phyloP scores from a whole-genome alignment of 2,797 vertebrate species.

The Miichthys miiuy region DNA sequence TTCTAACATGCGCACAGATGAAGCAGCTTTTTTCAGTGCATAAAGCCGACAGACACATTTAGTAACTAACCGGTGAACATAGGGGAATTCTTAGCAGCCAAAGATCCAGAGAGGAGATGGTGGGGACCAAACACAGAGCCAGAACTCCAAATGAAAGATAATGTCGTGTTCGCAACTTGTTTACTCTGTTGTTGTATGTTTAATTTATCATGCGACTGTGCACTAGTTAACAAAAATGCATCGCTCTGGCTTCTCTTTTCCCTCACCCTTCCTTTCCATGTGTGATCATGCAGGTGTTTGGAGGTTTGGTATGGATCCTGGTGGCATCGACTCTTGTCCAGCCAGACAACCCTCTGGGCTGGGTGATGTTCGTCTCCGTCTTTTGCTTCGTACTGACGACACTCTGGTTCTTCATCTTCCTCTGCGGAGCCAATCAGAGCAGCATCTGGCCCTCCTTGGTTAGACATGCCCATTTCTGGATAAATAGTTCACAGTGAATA shows the following conservation, averaged over 20 bases:
- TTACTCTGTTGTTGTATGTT: not conserved
- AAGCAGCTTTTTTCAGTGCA: no score
- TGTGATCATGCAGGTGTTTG: constrained; percentile 79
- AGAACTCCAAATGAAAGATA: not conserved
- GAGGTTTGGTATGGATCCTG: constrained; percentile 94
- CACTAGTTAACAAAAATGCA: not conserved
- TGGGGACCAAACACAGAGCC: no score
- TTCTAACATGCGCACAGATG: no score
- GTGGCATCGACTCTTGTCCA: constrained; percentile 83
- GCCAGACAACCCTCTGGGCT: constrained; percentile 78
- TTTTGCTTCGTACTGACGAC: constrained; percentile 91
- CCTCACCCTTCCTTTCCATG: no score
- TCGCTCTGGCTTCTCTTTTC: no score
- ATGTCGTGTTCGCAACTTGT: not conserved
- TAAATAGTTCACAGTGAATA: not conserved
- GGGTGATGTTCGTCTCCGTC: constrained; percentile 94
- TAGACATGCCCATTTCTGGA: constrained; percentile 37
- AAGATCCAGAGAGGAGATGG: not conserved
- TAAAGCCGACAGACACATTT: no score
- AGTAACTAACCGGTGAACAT: no score
- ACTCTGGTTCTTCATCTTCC: constrained; percentile 86
- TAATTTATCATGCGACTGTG: not conserved
- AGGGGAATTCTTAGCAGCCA: no score
- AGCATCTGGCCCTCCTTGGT: constrained; percentile 81
- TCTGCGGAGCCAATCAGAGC: constrained; percentile 78